Conservation (phyloP, 1,140 invertebrate species). For the Aphis gossypii region DNA sequence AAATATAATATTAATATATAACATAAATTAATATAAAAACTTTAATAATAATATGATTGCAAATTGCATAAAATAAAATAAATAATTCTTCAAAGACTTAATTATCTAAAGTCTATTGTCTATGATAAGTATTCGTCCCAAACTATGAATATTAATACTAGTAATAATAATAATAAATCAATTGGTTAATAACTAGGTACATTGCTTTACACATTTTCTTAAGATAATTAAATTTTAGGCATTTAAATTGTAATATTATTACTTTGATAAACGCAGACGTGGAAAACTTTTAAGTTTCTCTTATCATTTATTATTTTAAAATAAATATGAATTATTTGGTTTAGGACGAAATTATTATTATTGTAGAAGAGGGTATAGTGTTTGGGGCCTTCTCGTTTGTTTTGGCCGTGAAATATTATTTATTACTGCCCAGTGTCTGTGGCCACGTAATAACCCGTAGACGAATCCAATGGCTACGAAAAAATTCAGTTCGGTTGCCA, state of each 20-base stretch:
- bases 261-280: not conserved
- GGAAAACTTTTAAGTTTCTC: constrained; percentile 40
- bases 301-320: constrained; percentile 18
- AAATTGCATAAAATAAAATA: not conserved
- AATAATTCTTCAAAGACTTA: not conserved
- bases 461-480: constrained; percentile 25
- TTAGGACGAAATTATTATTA: constrained; percentile 18
- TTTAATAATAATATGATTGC: not conserved
- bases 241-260: not conserved
- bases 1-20: not conserved
- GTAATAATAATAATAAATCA: no score
- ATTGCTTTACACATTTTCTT: not conserved
- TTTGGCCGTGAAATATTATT: constrained; percentile 52
- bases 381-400: not conserved
- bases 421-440: constrained; percentile 19
- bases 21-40: not conserved
- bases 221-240: not conserved
- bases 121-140: not conserved
- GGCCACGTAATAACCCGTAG: constrained; percentile 49
- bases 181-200: no score
- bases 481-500: constrained; percentile 50
- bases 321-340: constrained; percentile 41
- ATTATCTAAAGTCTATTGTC: not conserved
- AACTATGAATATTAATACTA: not conserved
- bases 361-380: constrained; percentile 16